Evolutionary conservation across 2,113 vertebrate species (phyloP).

Genomic region (Cyprinodon tularosa): DNA sequence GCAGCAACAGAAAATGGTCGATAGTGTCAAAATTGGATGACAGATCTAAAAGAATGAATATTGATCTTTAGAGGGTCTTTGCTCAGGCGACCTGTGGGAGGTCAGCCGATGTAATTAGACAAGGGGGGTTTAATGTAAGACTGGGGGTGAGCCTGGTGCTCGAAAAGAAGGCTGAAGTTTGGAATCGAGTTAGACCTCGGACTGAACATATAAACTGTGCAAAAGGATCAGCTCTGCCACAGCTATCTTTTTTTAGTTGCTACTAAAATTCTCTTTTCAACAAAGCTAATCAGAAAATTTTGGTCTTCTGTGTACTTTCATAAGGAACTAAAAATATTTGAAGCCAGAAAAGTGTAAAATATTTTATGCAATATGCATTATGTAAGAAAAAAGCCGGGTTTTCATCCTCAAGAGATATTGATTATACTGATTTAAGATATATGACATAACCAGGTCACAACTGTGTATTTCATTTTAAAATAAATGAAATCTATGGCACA

Average conservation of each 20-base stretch:
- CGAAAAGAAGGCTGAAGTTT: slow-evolving; percentile 11
- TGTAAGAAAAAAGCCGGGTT: too few relatives aligned
- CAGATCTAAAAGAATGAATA: slow-evolving; percentile 89
- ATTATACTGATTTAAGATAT: too few relatives aligned
- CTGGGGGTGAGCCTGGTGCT: slow-evolving; percentile 31
- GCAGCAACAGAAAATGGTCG: slow-evolving; percentile 79
- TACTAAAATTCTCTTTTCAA: slow-evolving; percentile 1
- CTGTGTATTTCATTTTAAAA: too few relatives aligned
- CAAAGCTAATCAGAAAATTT: background rate
- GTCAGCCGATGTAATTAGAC: slow-evolving; percentile 83
- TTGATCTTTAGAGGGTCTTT: slow-evolving; percentile 81
- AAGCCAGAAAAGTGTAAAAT: slow-evolving; percentile 13
- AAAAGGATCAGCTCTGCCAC: slow-evolving; percentile 1
- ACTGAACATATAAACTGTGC: background rate
- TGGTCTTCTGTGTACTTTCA: slow-evolving; percentile 12
- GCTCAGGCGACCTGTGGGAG: slow-evolving; percentile 80
- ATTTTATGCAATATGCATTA: background rate
- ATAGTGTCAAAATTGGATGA: slow-evolving; percentile 86
- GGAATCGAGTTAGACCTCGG: slow-evolving; percentile 9
- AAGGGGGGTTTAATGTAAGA: slow-evolving; percentile 61
- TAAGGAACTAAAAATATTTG: slow-evolving; percentile 10
- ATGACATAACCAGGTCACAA: too few relatives aligned
- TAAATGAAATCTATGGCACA: too few relatives aligned
- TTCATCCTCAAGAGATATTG: too few relatives aligned
- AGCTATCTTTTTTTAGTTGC: slow-evolving; percentile 13